A percentile compares a stretch with the other conserved stretches of the same genome.
Conservation (phyloP, 1,140 invertebrate species). For the Pollicipes pollicipes region DNA sequence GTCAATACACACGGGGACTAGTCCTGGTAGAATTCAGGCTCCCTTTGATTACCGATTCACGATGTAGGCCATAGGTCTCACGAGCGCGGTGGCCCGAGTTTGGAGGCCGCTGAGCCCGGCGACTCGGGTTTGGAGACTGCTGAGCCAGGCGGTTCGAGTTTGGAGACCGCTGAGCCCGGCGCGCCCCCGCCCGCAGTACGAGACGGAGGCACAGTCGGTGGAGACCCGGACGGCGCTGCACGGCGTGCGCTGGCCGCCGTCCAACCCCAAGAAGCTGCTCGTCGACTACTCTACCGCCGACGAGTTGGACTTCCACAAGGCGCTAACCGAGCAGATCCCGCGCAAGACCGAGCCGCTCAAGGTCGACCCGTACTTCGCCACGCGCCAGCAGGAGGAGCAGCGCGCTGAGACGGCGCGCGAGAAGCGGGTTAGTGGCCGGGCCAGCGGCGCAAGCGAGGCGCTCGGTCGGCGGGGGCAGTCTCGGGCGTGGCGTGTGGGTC, state of each 20-base stretch:
- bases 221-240: conserved; percentile 80
- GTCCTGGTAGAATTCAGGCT: too few relatives aligned
- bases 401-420: background rate
- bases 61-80: too few relatives aligned
- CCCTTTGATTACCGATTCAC: too few relatives aligned
- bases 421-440: background rate
- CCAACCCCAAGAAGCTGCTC: conserved; percentile 82
- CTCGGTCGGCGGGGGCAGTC: too few relatives aligned
- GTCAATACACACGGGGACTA: too few relatives aligned
- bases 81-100: too few relatives aligned
- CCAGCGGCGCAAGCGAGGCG: background rate
- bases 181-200: conserved; percentile 33
- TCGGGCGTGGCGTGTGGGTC: too few relatives aligned
- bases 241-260: conserved; percentile 81
- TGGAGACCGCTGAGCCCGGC: too few relatives aligned
- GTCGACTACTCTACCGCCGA: conserved; percentile 44
- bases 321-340: conserved; percentile 27
- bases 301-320: conserved; percentile 11
- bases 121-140: too few relatives aligned
- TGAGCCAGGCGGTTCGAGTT: too few relatives aligned
- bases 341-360: conserved; percentile 28
- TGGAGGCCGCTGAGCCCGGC: too few relatives aligned
- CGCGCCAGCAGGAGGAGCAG: background rate
- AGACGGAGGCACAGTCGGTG: conserved; percentile 55
- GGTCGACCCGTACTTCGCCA: conserved; percentile 10